Evolutionary conservation across 2,888 invertebrate genomes (phyloP), one percentile per base, ranked within the genome.

Genomic region (Diachrysia chrysitis): DNA sequence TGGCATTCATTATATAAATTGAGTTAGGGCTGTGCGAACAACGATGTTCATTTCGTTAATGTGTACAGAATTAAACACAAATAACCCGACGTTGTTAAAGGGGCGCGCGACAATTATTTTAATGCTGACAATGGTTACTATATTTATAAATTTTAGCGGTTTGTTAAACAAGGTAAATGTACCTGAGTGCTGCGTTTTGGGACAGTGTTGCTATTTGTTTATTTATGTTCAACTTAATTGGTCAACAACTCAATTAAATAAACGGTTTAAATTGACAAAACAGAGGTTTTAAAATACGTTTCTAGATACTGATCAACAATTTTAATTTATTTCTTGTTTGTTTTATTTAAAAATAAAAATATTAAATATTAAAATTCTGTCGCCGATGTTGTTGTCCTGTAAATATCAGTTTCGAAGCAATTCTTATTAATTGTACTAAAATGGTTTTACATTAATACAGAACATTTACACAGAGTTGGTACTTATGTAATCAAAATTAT

Each of bases 1-100:
- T 93, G 93, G 93, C 92, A 93, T 94, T 93, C 93, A 93, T 95
- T 94, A 94, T 87, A 93, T 90, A 90, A 94, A 94, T 93, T 94
- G 91, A 93, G 93, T 94, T 93, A 92, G 89, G 85, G 85, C 85
- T 82, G 76, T 76, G 85, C 85, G 88, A 86, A 88, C 87, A 85
- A 87, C 90, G 89, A 85, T 90, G 93, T 92, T 93, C 94, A 92
- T 93, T 93, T 90, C 87, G 87, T 90, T 93, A 94, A 94, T 94
- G 90, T 91, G 90, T 90, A 88, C 89, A 79, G 89, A 90, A 91
- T 92, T 90, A 88, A 92, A 90, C 89, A 89, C 90, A 92, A 92
- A 93, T 90, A 90, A 86, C 82, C 83, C 75, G 66, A 62, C 70
- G 79, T 61, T 77, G 73, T 69, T 79, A 69, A 75, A 77, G 76